A percentile compares a stretch with the other conserved stretches of the same genome.
phyloP scores from a whole-genome alignment of 2,113 vertebrate genomes.

The Hemibagrus wyckioides region DNA sequence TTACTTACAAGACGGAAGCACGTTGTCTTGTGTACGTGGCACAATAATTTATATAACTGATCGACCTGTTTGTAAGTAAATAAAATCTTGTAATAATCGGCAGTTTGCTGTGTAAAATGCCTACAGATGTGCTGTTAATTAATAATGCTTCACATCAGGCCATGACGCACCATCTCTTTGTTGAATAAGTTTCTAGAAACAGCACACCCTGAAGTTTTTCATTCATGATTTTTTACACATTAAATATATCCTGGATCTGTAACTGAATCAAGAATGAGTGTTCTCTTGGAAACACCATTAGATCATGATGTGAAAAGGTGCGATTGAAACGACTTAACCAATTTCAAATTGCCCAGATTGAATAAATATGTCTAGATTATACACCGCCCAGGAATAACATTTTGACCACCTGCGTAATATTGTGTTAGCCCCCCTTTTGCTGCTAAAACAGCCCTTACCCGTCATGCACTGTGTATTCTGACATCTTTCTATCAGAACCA shows the following conservation, averaged over 20 bases:
- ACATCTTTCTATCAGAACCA: too few relatives aligned
- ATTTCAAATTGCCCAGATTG: neutral
- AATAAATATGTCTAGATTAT: neutral
- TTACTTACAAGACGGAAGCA: too few relatives aligned
- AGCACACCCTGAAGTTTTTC: neutral
- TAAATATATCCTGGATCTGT: neutral
- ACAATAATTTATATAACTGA: too few relatives aligned
- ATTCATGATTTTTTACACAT: neutral
- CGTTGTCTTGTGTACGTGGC: too few relatives aligned
- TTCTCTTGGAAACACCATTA: neutral
- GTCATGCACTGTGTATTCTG: too few relatives aligned
- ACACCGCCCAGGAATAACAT: too few relatives aligned
- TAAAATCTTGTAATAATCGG: too few relatives aligned
- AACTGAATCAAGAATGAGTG: neutral
- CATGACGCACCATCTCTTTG: neutral
- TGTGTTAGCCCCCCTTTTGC: too few relatives aligned
- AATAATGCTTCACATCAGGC: neutral
- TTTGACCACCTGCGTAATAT: too few relatives aligned
- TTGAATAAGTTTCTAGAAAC: neutral
- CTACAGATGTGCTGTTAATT: neutral
- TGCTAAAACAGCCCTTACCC: too few relatives aligned
- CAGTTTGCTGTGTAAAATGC: too few relatives aligned
- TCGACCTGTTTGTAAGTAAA: too few relatives aligned
- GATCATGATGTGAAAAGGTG: neutral
- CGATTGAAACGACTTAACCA: neutral